Percentiles rank a stretch among this genome's conserved stretches.
Conservation (phyloP, 2,113 vertebrate species). For the Psilopogon haemacephalus region DNA sequence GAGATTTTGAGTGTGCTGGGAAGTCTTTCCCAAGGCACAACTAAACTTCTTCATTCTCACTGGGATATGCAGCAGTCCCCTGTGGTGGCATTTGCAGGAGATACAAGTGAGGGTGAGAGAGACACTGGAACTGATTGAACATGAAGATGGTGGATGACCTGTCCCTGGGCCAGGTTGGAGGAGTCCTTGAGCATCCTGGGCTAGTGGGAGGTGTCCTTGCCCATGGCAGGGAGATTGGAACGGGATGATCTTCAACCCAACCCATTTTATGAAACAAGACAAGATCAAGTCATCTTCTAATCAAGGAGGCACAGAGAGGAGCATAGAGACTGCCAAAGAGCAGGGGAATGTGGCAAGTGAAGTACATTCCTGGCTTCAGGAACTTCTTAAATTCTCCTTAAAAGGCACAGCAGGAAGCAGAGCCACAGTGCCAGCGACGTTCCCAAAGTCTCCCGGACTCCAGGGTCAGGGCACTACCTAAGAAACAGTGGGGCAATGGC, state of each 20-base stretch:
- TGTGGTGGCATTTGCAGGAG: fast-evolving
- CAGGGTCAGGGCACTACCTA: neutral
- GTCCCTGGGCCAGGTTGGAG: too few species aligned
- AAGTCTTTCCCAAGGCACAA: fast-evolving
- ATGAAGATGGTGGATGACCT: too few species aligned
- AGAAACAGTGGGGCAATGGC: neutral
- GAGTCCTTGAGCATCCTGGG: too few species aligned
- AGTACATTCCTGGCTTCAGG: neutral
- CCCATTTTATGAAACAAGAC: too few species aligned
- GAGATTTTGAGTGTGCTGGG: neutral
- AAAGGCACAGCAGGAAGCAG: neutral
- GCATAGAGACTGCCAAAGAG: fast-evolving
- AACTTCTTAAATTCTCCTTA: neutral
- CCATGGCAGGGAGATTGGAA: too few species aligned
- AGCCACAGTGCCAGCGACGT: neutral
- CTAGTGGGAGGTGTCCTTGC: too few species aligned
- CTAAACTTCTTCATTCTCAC: neutral
- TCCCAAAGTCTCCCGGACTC: neutral
- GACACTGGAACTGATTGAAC: too few species aligned
- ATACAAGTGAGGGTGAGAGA: too few species aligned
- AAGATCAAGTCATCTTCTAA: neutral
- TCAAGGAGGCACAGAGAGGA: neutral
- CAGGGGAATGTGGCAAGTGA: fast-evolving
- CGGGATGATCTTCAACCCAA: too few species aligned
- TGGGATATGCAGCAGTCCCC: neutral